Percentiles rank a stretch among this genome's conserved stretches.
Conservation (phyloP, 2,797 vertebrate genomes). For the Liparis tanakae region DNA sequence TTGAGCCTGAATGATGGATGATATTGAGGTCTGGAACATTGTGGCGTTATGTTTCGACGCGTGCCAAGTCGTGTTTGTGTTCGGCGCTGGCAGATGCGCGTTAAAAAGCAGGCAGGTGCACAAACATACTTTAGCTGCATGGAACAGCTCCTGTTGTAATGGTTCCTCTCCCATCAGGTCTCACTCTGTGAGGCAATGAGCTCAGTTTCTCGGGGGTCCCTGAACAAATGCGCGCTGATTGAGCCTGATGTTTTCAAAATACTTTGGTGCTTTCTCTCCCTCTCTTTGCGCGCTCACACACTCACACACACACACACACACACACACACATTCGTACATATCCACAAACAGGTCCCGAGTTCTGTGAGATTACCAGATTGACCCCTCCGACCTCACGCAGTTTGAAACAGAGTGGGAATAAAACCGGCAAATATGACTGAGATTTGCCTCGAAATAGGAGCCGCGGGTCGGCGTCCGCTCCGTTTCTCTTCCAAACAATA, state of each 20-base stretch:
- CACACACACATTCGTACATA: not conserved
- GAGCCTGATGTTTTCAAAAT: constrained; percentile 76
- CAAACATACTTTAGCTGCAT: constrained; percentile 51
- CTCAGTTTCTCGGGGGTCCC: constrained; percentile 71
- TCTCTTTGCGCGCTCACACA: not conserved
- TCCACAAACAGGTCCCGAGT: constrained; percentile 4
- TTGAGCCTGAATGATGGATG: constrained; percentile 23
- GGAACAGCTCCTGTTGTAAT: constrained; percentile 44
- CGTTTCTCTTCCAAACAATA: constrained; percentile 59
- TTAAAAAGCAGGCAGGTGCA: constrained; percentile 59
- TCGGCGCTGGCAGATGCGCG: constrained; percentile 3
- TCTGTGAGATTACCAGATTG: constrained; percentile 37
- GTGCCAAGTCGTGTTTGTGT: constrained; percentile 41
- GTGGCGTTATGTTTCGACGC: constrained; percentile 20
- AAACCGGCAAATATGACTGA: constrained; percentile 1
- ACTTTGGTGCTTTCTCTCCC: constrained; percentile 48
- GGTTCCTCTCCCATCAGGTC: constrained; percentile 48
- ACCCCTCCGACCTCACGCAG: constrained; percentile 29
- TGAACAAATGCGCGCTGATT: constrained; percentile 82
- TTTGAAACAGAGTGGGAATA: constrained; percentile 22
- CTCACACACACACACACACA: not conserved
- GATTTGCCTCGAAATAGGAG: constrained; percentile 42
- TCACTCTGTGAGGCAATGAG: constrained; percentile 50
- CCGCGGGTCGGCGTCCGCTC: constrained; percentile 47
- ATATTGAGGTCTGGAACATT: constrained; percentile 27